Conservation (phyloP, 2,113 vertebrate species). For the Nannobrachium achirus region DNA sequence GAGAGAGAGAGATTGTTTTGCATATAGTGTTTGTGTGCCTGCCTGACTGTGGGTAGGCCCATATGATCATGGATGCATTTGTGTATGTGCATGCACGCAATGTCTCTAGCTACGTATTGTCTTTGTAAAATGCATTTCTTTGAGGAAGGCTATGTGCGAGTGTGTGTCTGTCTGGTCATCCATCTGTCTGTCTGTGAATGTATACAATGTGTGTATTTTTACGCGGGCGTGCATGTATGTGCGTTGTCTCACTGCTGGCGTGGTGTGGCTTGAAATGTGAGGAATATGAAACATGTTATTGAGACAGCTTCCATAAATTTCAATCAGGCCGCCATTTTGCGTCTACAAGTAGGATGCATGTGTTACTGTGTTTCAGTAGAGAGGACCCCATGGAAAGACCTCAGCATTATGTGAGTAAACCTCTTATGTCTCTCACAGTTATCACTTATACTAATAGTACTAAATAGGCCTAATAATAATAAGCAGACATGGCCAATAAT, state of each 20-base stretch:
- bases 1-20: no score
- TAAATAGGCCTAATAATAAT: no score
- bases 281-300: conserved; percentile 37
- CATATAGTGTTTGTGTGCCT: no score
- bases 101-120: no score
- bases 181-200: background rate
- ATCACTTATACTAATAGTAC: background rate
- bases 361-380: background rate
- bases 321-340: conserved; percentile 62
- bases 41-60: no score
- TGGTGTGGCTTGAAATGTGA: conserved; percentile 11
- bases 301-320: conserved; percentile 36
- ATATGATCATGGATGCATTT: conserved; percentile 3
- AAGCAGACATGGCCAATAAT: no score
- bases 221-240: background rate
- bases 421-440: background rate
- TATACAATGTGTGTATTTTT: background rate
- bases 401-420: background rate
- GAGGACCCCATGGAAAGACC: no score
- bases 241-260: background rate
- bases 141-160: no score
- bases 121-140: background rate
- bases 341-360: conserved; percentile 17
- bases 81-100: background rate
- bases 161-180: no score